Evolutionary conservation across 2,797 vertebrate species (phyloP), one percentile per base, ranked within the genome.

Genomic region (Onychomys torridus): DNA sequence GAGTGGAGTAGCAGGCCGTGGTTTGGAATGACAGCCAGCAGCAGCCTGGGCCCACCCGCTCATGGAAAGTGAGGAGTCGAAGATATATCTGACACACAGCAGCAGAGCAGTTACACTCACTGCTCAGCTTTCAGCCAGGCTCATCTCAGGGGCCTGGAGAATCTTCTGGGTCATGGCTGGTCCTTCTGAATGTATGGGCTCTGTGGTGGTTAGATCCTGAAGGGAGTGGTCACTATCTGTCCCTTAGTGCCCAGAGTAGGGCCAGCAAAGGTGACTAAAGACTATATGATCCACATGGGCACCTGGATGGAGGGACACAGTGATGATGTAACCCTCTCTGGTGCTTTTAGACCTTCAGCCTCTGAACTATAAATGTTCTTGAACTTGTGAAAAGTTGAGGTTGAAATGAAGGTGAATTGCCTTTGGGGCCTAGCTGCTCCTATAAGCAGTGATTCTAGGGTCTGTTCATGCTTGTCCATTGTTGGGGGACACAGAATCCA

Each of bases 21-120:
- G 78, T 78, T 19, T 14, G 6, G 37, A 61, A 49, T 21, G 76
- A 43, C 81, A 81, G 73, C 3, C 32, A 0, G 5, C 65, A 12
- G 71, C 0, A 61, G 19, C 73, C 89, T 84, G 13, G 0, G 34
- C 34, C 12, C 23, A 93, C 69, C 84, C 78, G 76, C 87, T 90
- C 0, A 0, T 9, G 40, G n/a, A 46, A 27, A 46, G 55, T 37
- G 19, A 85, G 59, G 78, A n/a, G 37, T 32, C 25, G 2, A 29
- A 46, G 65, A 10, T n/a, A 32, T 12, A 34, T 17, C 5, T 3
- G 77, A 34, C 0, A 0, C 0, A 19, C 52, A 4, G 29, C 32
- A 9, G 5, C 8, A 14, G 23, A 43, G 1, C 29, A 0, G 37
- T 3, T 3, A 49, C 17, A 4, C 8, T 75, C 1, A 27, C 21